Conservation (phyloP, 2,888 invertebrate genomes). For the Sinhomidia bicolor region DNA sequence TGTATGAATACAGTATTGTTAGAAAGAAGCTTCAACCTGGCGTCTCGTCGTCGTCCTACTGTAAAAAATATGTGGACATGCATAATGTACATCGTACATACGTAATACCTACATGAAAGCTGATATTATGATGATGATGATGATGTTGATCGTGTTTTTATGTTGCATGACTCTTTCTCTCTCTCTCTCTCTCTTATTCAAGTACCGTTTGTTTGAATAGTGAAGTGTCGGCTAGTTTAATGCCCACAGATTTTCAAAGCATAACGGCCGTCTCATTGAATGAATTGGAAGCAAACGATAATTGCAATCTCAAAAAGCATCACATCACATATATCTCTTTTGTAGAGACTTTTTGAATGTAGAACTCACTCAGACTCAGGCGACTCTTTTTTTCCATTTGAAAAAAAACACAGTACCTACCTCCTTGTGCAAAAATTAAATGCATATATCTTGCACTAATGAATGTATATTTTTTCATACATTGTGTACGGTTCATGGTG, state of each 20-base stretch:
- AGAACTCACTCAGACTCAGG: background rate
- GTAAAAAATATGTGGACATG: background rate
- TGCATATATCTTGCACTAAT: background rate
- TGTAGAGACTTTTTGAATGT: background rate
- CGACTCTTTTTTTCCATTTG: background rate
- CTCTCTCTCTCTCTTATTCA: no score
- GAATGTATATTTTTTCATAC: background rate
- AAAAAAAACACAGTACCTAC: constrained; percentile 4
- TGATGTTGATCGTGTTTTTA: constrained; percentile 32
- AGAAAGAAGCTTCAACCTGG: constrained; percentile 1
- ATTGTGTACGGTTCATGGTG: constrained; percentile 14
- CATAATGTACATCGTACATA: no score
- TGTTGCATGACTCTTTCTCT: constrained; percentile 42
- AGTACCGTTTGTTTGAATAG: constrained; percentile 49
- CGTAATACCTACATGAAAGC: no score
- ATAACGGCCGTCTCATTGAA: constrained; percentile 55
- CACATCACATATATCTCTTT: background rate
- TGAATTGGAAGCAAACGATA: constrained; percentile 46
- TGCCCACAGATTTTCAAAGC: constrained; percentile 39
- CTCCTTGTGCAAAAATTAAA: constrained; percentile 39
- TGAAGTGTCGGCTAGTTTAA: constrained; percentile 44
- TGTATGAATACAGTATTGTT: constrained; percentile 24
- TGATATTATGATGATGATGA: no score
- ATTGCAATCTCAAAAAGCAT: constrained; percentile 52
- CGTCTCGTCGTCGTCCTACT: background rate